phyloP scores from a whole-genome alignment of 2,888 invertebrate species.

The Scrobipalpa atriplicella region DNA sequence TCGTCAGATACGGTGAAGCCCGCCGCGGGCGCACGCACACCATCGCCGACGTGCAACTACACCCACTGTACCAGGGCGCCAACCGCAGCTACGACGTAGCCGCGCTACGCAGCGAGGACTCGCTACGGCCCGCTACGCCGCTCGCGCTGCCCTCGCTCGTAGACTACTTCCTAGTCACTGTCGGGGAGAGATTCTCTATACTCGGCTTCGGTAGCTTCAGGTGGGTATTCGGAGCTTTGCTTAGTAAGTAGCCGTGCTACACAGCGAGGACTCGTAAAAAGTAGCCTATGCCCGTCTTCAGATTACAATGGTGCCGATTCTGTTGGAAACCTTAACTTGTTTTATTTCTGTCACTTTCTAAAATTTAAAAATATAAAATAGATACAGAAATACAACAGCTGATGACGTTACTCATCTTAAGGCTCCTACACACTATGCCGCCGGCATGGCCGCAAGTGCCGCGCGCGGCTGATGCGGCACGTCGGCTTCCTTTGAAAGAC shows the following conservation, averaged over 20 bases:
- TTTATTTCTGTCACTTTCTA: too few relatives aligned
- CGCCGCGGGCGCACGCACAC: constrained; percentile 44
- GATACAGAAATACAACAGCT: too few relatives aligned
- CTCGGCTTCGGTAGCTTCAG: constrained; percentile 64
- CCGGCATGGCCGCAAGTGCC: too few relatives aligned
- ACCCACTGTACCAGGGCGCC: constrained; percentile 57
- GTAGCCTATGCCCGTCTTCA: too few relatives aligned
- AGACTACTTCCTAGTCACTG: constrained; percentile 55
- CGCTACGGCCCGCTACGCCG: constrained; percentile 9
- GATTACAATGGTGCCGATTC: too few relatives aligned
- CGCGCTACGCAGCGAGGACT: neutral
- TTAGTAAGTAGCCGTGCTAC: neutral
- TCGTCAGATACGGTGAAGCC: constrained; percentile 44
- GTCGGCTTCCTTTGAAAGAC: too few relatives aligned
- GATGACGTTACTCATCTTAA: too few relatives aligned
- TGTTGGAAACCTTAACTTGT: too few relatives aligned
- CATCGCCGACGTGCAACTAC: constrained; percentile 56
- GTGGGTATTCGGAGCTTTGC: constrained; percentile 42
- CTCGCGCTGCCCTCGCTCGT: constrained; percentile 46
- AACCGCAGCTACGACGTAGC: constrained; percentile 42
- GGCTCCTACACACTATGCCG: too few relatives aligned
- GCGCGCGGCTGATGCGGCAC: too few relatives aligned
- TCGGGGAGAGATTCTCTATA: constrained; percentile 58
- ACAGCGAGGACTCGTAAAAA: neutral
- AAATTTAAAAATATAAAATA: too few relatives aligned